Conservation (phyloP, 2,888 invertebrate species). For the Synanthedon vespiformis region DNA sequence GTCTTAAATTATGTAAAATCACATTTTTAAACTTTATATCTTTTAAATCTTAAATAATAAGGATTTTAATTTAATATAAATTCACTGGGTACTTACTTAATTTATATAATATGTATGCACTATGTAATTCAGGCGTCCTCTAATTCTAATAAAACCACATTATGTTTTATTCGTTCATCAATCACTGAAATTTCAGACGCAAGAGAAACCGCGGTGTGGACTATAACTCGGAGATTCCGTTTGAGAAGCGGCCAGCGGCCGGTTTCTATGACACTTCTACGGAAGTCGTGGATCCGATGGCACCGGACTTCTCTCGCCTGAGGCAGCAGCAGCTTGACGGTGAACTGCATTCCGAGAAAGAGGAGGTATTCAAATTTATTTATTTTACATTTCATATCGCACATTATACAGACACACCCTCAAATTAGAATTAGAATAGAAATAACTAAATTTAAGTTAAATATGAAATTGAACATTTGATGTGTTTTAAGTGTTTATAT, state of each 20-base stretch:
- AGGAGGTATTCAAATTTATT: conserved; percentile 73
- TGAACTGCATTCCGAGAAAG: conserved; percentile 88
- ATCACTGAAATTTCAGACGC: conserved; percentile 40
- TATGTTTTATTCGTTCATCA: no score
- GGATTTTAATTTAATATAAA: no score
- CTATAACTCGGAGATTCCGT: conserved; percentile 97
- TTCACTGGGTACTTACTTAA: no score
- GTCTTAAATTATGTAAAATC: no score
- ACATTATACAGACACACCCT: not conserved
- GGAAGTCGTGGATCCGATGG: conserved; percentile 88
- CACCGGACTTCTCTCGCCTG: conserved; percentile 90
- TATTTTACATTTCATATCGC: not conserved
- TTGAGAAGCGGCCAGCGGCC: conserved; percentile 91
- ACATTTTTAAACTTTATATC: no score
- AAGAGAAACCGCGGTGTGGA: conserved; percentile 92
- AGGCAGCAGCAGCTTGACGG: conserved; percentile 95
- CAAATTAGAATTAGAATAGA: not conserved
- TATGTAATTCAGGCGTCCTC: no score
- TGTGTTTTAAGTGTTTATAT: no score
- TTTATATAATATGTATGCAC: no score
- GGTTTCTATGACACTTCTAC: conserved; percentile 96
- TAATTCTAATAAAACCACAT: no score
- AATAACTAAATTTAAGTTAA: not conserved
- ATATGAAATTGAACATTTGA: no score
- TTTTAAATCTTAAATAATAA: no score